Percentiles rank a stretch among this genome's conserved stretches.
phyloP scores from a whole-genome alignment of 2,113 vertebrate genomes.

The Sceloporus undulatus region DNA sequence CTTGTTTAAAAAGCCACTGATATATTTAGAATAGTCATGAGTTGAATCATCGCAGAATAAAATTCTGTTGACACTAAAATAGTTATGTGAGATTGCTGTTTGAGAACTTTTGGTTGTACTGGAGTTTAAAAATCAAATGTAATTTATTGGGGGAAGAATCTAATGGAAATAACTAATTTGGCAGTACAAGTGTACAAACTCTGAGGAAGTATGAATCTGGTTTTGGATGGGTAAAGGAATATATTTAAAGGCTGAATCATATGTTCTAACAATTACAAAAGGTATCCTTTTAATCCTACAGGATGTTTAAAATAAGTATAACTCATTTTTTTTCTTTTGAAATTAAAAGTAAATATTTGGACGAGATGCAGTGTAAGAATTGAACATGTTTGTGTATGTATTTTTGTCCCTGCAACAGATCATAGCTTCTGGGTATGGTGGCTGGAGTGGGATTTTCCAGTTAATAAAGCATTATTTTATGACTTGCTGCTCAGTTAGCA shows the following conservation, averaged over 20 bases:
- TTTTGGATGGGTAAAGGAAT: not conserved
- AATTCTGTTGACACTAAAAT: not conserved
- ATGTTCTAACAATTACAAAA: not conserved
- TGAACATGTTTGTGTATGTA: not conserved
- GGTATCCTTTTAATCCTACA: not conserved
- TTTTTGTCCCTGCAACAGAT: not conserved
- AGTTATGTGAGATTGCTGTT: not conserved
- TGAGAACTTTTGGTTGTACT: not conserved
- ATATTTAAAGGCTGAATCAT: not conserved
- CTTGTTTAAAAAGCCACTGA: not conserved
- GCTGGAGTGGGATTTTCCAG: not conserved
- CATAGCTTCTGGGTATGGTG: not conserved
- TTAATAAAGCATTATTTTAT: not conserved
- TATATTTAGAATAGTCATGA: not conserved
- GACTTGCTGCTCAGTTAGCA: not conserved
- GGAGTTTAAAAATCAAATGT: not conserved
- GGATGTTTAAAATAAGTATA: not conserved
- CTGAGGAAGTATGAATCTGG: not conserved
- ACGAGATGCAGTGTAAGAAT: not conserved
- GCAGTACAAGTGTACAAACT: not conserved
- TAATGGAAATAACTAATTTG: not conserved
- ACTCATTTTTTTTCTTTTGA: not conserved
- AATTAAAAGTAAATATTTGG: not conserved
- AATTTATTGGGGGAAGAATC: not conserved
- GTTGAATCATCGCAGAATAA: not conserved